Conservation (phyloP, 2,797 vertebrate genomes). For the Sebastes wilsoni region DNA sequence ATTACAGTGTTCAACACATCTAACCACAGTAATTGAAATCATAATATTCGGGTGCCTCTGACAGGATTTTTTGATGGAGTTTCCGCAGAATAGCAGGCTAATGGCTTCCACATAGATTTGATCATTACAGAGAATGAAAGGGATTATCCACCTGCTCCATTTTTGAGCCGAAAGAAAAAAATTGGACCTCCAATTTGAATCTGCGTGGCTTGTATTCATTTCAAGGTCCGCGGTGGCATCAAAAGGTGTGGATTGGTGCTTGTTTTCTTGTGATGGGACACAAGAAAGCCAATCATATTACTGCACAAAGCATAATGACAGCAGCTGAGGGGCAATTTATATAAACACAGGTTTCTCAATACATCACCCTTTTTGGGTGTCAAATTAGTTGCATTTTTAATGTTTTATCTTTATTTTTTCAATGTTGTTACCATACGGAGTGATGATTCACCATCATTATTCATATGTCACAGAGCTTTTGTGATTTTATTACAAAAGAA, state of each 20-base stretch:
- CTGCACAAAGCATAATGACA: conserved; percentile 24
- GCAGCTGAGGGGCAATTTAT: conserved; percentile 40
- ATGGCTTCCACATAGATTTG: conserved; percentile 62
- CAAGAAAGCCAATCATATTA: conserved; percentile 44
- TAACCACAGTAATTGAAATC: conserved; percentile 62
- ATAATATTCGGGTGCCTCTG: conserved; percentile 43
- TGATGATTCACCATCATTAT: neutral
- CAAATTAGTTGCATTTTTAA: neutral
- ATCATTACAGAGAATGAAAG: conserved; percentile 65
- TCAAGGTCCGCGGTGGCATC: conserved; percentile 35
- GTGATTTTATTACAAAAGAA: neutral
- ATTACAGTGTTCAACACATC: conserved; percentile 45
- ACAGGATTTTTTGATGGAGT: conserved; percentile 57
- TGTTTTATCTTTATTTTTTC: neutral
- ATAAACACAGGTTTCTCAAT: conserved; percentile 29
- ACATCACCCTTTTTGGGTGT: neutral
- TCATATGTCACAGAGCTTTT: neutral
- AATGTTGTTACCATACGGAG: neutral
- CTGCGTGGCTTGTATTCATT: conserved; percentile 33
- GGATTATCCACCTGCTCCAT: conserved; percentile 70
- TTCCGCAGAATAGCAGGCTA: conserved; percentile 54
- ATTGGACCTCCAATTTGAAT: conserved; percentile 54
- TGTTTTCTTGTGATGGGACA: conserved; percentile 36
- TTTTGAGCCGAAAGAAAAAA: conserved; percentile 45
- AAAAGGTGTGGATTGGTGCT: conserved; percentile 46